Evolutionary conservation across 1,140 invertebrate genomes (phyloP), one percentile per base, ranked within the genome.

Genomic region (Leptinotarsa texana): DNA sequence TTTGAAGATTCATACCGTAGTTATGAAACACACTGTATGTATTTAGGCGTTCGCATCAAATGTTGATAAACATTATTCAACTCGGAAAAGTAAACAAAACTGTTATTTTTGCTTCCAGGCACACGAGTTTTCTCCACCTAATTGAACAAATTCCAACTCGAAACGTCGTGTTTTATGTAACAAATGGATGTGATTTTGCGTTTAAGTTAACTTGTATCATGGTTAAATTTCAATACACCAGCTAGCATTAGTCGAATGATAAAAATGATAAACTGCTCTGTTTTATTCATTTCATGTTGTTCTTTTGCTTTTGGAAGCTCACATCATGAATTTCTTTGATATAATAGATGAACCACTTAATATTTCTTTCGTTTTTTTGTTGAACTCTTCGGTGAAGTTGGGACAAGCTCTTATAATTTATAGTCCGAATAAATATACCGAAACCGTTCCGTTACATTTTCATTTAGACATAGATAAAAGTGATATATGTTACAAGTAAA

Each of bases 221-320:
- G 3, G 13, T 15, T 57, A n/a, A 57, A 57, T 57, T 13, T 57
- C 51, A 15, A 11, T 3, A 57, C 17, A 17, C 15, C 4, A 57
- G n/a, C 17, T 4, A 57, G 13, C 51, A n/a, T 57, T 18, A 8
- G 4, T 57, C 15, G 6, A 57, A 57, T 18, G 51, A 57, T 57
- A 57, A 57, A 57, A 57, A 57, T 57, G 51, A 57, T 57, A 57
- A 57, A 57, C 13, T 57, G 51, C 51, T 18, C 51, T 18, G 51
- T n/a, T 57, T 57, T 57, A 57, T 57, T 5, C 6, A n/a, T n/a
- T 15, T 57, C 51, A 15, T 57, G 51, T 18, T 57, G 51, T 57
- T 57, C 3, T 13, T 57, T 57, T 18, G 15, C 51, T 57, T 18
- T 57, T 5, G 15, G 3, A 57, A n/a, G n/a, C 17, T 57, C 15